phyloP scores from a whole-genome alignment of 2,113 vertebrate species.

The Dermatemys mawii region DNA sequence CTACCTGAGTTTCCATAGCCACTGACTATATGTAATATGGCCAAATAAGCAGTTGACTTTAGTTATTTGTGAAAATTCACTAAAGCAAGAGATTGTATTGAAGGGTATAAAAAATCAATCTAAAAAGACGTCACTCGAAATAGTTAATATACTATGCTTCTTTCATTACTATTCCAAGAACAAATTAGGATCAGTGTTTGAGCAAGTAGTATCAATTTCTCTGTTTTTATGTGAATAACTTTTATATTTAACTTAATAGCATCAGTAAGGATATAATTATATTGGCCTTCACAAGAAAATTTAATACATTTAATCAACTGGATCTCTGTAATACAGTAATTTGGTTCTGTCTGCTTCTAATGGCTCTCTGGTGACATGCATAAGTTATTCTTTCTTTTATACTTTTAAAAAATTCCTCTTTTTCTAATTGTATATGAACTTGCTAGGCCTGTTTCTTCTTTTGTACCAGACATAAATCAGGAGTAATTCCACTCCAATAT shows the following conservation, averaged over 20 bases:
- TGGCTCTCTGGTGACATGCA: rapidly evolving
- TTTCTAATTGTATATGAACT: not conserved
- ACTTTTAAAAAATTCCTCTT: not conserved
- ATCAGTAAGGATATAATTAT: not conserved
- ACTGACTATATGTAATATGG: not conserved
- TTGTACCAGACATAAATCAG: rapidly evolving
- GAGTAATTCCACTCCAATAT: not conserved
- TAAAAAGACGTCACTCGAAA: not conserved
- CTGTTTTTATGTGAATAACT: not conserved
- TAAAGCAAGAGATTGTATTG: not conserved
- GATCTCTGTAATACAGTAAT: not conserved
- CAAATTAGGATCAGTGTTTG: not conserved
- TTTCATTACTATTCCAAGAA: conserved; percentile 6
- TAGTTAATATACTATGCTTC: not conserved
- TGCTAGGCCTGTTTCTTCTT: not conserved
- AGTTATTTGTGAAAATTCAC: rapidly evolving
- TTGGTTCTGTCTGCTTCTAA: not conserved
- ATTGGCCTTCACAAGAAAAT: not conserved
- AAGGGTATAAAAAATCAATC: no score
- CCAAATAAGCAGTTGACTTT: not conserved
- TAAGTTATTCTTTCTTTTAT: not conserved
- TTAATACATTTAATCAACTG: not conserved
- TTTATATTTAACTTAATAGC: not conserved
- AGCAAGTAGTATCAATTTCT: conserved; percentile 38
- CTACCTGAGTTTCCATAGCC: not conserved